Conservation (phyloP, 2,888 invertebrate species). For the Allacma fusca region DNA sequence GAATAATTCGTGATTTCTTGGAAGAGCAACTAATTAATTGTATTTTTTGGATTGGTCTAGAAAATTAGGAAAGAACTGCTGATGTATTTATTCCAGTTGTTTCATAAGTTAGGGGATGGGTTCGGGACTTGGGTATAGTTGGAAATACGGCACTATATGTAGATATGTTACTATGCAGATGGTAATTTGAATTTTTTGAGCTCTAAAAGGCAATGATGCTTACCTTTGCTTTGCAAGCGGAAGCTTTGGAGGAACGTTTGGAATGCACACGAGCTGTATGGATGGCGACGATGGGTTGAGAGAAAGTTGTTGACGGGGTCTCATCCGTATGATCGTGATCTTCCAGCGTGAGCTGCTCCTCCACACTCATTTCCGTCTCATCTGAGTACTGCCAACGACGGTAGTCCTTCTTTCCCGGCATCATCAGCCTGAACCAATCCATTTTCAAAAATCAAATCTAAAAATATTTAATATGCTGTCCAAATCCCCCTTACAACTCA, state of each 20-base stretch:
- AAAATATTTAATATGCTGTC: not conserved
- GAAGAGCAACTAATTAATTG: no score
- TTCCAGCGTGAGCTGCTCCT: constrained; percentile 60
- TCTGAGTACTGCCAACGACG: constrained; percentile 60
- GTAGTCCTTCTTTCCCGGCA: constrained; percentile 57
- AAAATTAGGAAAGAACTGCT: no score
- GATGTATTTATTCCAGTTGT: no score
- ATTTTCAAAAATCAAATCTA: not conserved
- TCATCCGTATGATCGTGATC: constrained; percentile 54
- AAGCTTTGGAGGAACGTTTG: constrained; percentile 27
- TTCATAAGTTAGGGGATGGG: no score
- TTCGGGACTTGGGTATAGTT: no score
- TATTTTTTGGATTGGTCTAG: no score
- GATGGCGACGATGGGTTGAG: constrained; percentile 57
- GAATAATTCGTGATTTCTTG: no score
- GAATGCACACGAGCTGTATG: constrained; percentile 39
- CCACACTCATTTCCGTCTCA: constrained; percentile 61
- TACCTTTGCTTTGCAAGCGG: constrained; percentile 41
- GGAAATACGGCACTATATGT: no score
- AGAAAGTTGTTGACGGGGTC: constrained; percentile 52
- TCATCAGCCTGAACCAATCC: constrained; percentile 5
- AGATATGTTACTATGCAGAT: no score
- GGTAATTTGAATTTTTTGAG: no score
- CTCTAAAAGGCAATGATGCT: not conserved
- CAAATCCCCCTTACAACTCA: no score